A percentile compares a stretch with the other conserved stretches of the same genome.
Evolutionary conservation across 2,113 vertebrate genomes (phyloP).

Genomic region (Alethe castanea): DNA sequence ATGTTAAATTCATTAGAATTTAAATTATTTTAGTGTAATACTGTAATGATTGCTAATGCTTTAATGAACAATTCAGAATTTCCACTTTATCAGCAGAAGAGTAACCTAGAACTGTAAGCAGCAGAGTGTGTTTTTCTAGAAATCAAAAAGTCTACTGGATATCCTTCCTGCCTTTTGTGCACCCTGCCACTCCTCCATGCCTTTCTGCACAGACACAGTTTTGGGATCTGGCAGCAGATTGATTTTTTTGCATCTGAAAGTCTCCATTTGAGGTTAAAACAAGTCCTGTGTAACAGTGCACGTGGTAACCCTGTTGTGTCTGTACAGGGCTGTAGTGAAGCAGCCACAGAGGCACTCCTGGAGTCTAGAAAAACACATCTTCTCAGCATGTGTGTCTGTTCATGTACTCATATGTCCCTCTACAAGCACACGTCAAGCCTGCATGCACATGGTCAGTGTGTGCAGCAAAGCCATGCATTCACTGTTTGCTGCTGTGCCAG

Average conservation of each 20-base stretch:
- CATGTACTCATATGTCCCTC: accelerated
- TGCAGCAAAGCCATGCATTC: background rate
- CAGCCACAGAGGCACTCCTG: background rate
- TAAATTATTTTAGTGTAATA: background rate
- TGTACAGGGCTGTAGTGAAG: accelerated
- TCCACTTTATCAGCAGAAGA: background rate
- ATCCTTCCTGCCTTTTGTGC: background rate
- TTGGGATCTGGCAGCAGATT: background rate
- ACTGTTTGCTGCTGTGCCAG: accelerated
- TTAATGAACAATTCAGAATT: background rate
- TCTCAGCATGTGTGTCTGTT: background rate
- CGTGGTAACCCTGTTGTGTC: background rate
- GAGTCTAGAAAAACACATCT: background rate
- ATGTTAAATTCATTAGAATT: background rate
- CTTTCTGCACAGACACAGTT: background rate
- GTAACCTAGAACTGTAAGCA: background rate
- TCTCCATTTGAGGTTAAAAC: background rate
- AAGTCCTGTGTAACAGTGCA: background rate
- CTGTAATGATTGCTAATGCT: background rate
- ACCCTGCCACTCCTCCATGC: background rate
- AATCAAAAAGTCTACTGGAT: background rate
- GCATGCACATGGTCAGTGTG: accelerated
- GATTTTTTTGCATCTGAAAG: background rate
- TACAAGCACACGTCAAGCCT: background rate
- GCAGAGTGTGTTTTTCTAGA: background rate